Percentiles rank a stretch among this genome's conserved stretches.
Evolutionary conservation across 2,113 vertebrate species (phyloP).

Genomic region (Lepidothrix coronata): DNA sequence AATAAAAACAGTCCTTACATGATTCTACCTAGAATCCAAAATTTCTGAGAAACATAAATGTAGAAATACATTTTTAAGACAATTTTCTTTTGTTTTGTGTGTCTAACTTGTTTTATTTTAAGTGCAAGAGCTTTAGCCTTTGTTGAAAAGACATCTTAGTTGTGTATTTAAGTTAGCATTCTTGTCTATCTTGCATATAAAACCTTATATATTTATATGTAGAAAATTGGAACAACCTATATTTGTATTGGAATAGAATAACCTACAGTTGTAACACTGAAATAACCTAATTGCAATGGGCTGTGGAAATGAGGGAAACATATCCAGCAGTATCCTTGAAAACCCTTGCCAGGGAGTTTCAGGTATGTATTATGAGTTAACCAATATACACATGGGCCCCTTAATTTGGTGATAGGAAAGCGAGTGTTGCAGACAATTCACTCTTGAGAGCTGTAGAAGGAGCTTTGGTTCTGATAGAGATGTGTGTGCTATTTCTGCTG

Average conservation of each 20-base stretch:
- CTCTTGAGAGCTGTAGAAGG: background rate
- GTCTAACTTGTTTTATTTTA: background rate
- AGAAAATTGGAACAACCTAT: background rate
- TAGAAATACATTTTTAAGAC: background rate
- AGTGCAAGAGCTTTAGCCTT: background rate
- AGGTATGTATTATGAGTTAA: background rate
- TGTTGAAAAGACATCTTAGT: background rate
- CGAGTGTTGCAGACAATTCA: background rate
- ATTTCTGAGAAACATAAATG: background rate
- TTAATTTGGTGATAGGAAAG: background rate
- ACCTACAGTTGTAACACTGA: background rate
- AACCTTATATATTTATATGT: background rate
- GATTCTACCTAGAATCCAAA: background rate
- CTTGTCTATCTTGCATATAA: background rate
- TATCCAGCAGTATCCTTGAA: background rate
- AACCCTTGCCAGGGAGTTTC: background rate
- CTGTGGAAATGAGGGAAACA: background rate
- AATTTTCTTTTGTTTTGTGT: background rate
- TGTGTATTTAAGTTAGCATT: background rate
- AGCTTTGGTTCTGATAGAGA: background rate
- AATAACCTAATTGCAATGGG: background rate
- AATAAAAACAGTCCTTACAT: background rate
- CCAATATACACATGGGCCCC: rapidly evolving
- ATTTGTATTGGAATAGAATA: background rate
- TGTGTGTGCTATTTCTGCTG: background rate